Evolutionary conservation across 2,888 invertebrate genomes (phyloP).

Genomic region (Plagodis pulveraria): DNA sequence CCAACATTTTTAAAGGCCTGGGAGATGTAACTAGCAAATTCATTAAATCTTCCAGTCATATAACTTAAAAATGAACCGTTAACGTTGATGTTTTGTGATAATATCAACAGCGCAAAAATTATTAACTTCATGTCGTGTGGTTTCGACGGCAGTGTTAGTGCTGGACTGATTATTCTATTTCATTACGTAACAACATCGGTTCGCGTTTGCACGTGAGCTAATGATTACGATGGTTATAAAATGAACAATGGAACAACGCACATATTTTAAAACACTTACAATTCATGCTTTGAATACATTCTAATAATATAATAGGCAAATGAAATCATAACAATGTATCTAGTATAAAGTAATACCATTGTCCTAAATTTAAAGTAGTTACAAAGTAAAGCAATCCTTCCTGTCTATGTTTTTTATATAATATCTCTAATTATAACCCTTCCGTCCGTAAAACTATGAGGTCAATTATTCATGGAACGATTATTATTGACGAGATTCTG

Average conservation of each 20-base stretch:
- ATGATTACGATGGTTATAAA: constrained; percentile 25
- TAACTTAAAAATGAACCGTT: constrained; percentile 43
- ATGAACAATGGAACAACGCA: constrained; percentile 32
- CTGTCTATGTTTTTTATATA: too few relatives aligned
- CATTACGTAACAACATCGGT: neutral
- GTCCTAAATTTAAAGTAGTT: too few relatives aligned
- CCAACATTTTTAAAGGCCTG: constrained; percentile 3
- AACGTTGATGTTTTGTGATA: constrained; percentile 40
- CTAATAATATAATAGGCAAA: constrained; percentile 19
- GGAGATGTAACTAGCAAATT: constrained; percentile 1
- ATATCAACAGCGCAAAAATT: constrained; percentile 31
- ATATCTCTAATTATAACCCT: too few relatives aligned
- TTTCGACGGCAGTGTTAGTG: constrained; percentile 6
- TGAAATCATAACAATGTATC: constrained; percentile 17
- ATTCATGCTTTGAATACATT: constrained; percentile 13
- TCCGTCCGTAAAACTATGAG: too few relatives aligned
- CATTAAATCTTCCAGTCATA: constrained; percentile 37
- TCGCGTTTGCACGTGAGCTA: neutral
- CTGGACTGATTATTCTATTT: constrained; percentile 20
- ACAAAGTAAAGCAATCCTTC: too few relatives aligned
- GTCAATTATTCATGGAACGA: too few relatives aligned
- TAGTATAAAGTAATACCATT: neutral
- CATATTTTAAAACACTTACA: constrained; percentile 5
- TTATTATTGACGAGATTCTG: too few relatives aligned
- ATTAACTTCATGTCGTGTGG: constrained; percentile 35